Evolutionary conservation across 2,797 vertebrate species (phyloP).

Genomic region (Mormyrus proboscirostris): DNA sequence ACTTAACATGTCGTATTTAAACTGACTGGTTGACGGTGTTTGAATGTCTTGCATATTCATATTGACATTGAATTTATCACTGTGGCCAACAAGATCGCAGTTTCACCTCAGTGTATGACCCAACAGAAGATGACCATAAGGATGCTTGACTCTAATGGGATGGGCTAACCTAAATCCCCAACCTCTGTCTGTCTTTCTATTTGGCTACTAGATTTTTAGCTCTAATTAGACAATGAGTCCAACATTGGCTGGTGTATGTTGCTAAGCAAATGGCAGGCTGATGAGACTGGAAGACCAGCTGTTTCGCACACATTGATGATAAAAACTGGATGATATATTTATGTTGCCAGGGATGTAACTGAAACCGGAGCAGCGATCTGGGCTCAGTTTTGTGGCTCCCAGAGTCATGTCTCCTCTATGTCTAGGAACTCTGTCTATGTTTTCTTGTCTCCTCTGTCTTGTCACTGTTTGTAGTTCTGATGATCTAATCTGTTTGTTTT

Average conservation of each 20-base stretch:
- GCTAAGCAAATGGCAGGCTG: background rate
- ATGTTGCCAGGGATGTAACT: background rate
- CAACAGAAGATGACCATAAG: background rate
- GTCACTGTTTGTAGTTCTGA: background rate
- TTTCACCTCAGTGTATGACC: background rate
- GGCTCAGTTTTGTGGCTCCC: background rate
- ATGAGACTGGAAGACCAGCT: background rate
- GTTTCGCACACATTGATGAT: background rate
- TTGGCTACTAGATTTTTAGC: background rate
- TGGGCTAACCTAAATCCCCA: background rate
- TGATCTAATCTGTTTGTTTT: background rate
- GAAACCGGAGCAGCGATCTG: background rate
- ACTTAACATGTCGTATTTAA: background rate
- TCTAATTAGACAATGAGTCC: background rate
- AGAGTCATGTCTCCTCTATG: background rate
- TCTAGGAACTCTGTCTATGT: background rate
- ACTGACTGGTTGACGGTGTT: background rate
- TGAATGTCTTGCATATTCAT: background rate
- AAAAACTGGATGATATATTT: background rate
- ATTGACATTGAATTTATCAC: background rate
- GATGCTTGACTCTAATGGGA: background rate
- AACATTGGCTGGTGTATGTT: background rate
- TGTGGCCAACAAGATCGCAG: background rate
- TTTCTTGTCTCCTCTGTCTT: background rate
- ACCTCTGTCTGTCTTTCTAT: background rate